Percentiles rank a stretch among this genome's conserved stretches.
These are phyloP conservation scores for Listronotus bonariensis DNA, from an alignment of 1,140 invertebrate genomes.

Conservation along the genomic window DNA sequence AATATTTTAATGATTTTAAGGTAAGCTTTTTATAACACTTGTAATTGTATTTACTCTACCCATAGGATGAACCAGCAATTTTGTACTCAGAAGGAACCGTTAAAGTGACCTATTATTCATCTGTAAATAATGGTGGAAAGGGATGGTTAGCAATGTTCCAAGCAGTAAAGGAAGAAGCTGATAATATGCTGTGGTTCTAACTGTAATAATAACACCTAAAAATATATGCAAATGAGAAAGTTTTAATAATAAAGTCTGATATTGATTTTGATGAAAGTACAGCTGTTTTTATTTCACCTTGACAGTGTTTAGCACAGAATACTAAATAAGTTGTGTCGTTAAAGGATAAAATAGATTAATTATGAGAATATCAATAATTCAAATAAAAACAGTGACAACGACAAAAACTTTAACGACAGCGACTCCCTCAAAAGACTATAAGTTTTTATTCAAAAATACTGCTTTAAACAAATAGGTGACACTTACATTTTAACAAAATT, in stretches of 20 bases:
- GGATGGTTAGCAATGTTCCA: conserved; percentile 51
- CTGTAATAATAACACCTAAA: not conserved
- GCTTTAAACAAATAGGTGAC: too few relatives aligned
- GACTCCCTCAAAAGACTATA: too few relatives aligned
- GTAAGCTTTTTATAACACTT: too few relatives aligned
- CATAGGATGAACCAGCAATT: conserved; percentile 40
- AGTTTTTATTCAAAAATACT: too few relatives aligned
- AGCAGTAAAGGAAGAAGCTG: conserved; percentile 30
- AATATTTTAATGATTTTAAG: too few relatives aligned
- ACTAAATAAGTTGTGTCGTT: not conserved
- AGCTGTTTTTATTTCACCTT: conserved; percentile 2
- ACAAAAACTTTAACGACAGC: not conserved
- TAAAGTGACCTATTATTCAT: conserved; percentile 43
- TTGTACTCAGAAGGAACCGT: conserved; percentile 37
- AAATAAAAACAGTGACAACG: conserved; percentile 1
- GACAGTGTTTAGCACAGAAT: not conserved
- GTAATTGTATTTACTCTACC: not conserved
- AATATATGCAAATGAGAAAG: conserved; percentile 2
- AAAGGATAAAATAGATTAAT: not conserved
- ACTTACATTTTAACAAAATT: too few relatives aligned
- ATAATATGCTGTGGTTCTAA: conserved; percentile 3
- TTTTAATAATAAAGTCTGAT: conserved; percentile 2
- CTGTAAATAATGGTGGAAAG: conserved; percentile 44
- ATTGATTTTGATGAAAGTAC: conserved; percentile 5
- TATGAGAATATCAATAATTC: conserved; percentile 13